Evolutionary conservation across 2,888 invertebrate genomes (phyloP), one percentile per base, ranked within the genome.

Genomic region (Orthosia incerta): DNA sequence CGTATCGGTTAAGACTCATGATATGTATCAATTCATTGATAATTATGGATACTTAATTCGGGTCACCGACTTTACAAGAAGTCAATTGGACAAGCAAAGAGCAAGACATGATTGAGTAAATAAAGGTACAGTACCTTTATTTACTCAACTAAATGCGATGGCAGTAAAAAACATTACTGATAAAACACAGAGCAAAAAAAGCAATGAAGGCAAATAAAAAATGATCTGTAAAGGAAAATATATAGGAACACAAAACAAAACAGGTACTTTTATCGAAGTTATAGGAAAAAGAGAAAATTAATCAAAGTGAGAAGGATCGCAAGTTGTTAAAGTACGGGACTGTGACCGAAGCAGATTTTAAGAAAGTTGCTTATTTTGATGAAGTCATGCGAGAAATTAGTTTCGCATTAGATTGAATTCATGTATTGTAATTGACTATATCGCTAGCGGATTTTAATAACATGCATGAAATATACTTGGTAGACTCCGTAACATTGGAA

Each of bases 381-480:
- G 61, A 73, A 82, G 71, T 67, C 73, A 75, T 64, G 75, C 83
- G 59, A 71, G 60, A 76, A 74, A 80, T 83, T 74, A 23, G 60
- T 67, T 56, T 59, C 56, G 16, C 48, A 56, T 57, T 59, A 26
- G 13, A 64, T 65, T 56, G 20, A 39, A 48, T 79, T 65, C n/a
- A 68, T 64, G 26, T 68, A 60, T 51, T 74, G 13, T 23, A 16
- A 68, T 13, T 39, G 31, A 13, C 1, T 39, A 51, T 16, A 78
- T 1, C 13, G 13, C 7, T n/a, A 11, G 16, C 4, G 4, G 2
- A 5, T 48, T 46, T 66, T n/a, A n/a, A 2, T 7, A 48, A 7
- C 4, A n/a, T 26, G 7, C 18, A 50, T 31, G 3, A 20, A 12
- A 0, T 0, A 26, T 45, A 15, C 0, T 18, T 7, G 11, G 3